Base-by-base conservation (phyloP, 1,140 invertebrate species). In the Aleiodes sp. region DNA sequence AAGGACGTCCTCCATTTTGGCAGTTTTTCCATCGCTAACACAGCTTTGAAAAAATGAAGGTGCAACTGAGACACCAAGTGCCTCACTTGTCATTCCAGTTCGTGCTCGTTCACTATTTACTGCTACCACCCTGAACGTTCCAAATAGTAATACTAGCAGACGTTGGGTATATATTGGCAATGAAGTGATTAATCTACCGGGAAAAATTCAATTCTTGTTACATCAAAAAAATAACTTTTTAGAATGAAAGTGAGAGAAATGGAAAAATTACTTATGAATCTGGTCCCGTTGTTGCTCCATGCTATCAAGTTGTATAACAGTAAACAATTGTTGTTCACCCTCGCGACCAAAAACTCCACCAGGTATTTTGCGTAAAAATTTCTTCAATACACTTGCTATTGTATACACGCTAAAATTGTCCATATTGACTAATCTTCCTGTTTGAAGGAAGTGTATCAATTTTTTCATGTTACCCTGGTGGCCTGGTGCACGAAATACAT, bases 41-140 rank as follows among this genome's bases (percentile, higher is more conserved):
- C 96, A 98, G 68, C 94, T 94, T 84, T 98, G 96, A 87, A 99
- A 99, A 84, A 99, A 97, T 76, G 96, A 98, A n/a, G 97, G 97
- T 16, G 98, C 97, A 10, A 99, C 97, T 52, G 95, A 96, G 59
- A 94, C 93, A 46, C 96, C 96, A 67, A 99, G 87, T 2, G 97
- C 97, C 87, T 99, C 97, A 62, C 96, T 95, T 68, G 94, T 96
- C 98, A 99, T 99, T 74, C 95, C 94, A 31, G 95, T 97, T 75
- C 91, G 90, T 72, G 93, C 93, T 81, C 92, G 90, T 74, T 97
- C 94, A 70, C 95, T 94, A 82, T 97, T 96, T 75, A 94, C 95
- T 4, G 97, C 95, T 81, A 99, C 96, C 64, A 96, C 94, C 70
- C 96, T 92, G 86, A 99, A 99, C 83, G 97, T 99, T 70, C 98